phyloP scores from a whole-genome alignment of 2,797 vertebrate species.

The Spheniscus humboldti region DNA sequence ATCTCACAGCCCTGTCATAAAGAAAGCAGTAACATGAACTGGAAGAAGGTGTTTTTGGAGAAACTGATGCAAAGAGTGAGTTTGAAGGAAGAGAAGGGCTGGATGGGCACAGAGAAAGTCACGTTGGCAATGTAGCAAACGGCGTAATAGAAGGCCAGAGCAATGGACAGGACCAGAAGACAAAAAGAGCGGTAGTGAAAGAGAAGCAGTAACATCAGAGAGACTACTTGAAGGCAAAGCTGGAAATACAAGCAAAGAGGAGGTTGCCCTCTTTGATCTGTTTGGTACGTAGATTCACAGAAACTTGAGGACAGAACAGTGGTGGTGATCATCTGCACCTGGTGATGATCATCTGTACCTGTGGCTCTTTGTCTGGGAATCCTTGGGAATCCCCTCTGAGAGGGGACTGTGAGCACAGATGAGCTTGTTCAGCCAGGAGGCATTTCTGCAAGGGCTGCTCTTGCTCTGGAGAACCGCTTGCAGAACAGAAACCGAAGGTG shows the following conservation, averaged over 20 bases:
- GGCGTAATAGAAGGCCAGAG: fast-evolving
- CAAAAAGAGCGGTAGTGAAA: not conserved
- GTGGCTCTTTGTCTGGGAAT: not conserved
- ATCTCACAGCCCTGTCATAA: fast-evolving
- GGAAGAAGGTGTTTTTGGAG: not conserved
- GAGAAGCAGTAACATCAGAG: not conserved
- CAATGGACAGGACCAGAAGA: not conserved
- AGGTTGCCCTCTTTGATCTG: not conserved
- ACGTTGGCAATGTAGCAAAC: not conserved
- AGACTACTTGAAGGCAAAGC: not conserved
- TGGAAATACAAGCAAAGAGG: not conserved
- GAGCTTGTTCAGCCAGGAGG: not conserved
- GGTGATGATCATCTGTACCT: not conserved
- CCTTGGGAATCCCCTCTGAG: not conserved
- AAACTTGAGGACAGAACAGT: not conserved
- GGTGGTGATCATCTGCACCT: not conserved
- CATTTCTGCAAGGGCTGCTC: not conserved
- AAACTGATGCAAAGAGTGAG: not conserved
- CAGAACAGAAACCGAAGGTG: not conserved
- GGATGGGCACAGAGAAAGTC: not conserved
- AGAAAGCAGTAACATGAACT: not conserved
- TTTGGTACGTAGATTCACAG: not conserved
- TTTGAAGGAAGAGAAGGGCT: not conserved
- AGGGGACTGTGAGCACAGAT: not conserved
- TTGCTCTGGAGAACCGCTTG: not conserved